Percentiles rank a stretch among this genome's conserved stretches.
Evolutionary conservation across 2,888 invertebrate genomes (phyloP).

Genomic region (Glaucopsyche alexis): DNA sequence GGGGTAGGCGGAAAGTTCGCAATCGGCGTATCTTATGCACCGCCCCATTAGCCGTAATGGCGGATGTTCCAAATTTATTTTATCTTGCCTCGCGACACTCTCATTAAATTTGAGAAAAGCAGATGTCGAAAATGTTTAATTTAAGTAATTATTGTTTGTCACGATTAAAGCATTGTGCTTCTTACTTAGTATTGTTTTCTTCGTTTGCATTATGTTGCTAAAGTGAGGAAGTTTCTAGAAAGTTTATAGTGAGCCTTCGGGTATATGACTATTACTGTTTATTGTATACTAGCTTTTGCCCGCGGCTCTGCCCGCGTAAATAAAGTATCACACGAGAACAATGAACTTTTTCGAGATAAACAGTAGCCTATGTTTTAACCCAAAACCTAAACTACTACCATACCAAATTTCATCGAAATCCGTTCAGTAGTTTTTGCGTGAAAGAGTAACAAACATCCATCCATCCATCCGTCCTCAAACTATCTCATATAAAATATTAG

Average conservation of each 20-base stretch:
- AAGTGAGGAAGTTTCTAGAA: not conserved
- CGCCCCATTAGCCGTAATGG: slow-evolving; percentile 78
- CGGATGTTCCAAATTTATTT: slow-evolving; percentile 76
- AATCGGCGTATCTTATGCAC: slow-evolving; percentile 80
- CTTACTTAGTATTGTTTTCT: not conserved
- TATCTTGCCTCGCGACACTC: slow-evolving; percentile 77
- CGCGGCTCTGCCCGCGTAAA: no score
- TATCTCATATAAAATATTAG: no score
- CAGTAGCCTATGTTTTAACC: no score
- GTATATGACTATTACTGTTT: no score
- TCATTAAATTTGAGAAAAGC: slow-evolving; percentile 42
- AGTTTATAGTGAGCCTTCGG: not conserved
- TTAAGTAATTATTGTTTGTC: slow-evolving; percentile 30
- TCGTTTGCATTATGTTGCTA: not conserved
- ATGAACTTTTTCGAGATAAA: no score
- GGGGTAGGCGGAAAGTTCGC: slow-evolving; percentile 77
- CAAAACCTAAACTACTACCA: no score
- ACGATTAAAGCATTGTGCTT: slow-evolving; percentile 14
- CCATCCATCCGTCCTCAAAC: no score
- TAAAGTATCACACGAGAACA: no score
- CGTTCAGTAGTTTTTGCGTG: no score
- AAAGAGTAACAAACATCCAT: no score
- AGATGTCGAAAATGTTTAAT: slow-evolving; percentile 34
- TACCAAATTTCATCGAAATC: no score
- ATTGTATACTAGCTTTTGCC: no score